Conservation (phyloP, 2,113 vertebrate genomes). For the Bubo scandiacus region DNA sequence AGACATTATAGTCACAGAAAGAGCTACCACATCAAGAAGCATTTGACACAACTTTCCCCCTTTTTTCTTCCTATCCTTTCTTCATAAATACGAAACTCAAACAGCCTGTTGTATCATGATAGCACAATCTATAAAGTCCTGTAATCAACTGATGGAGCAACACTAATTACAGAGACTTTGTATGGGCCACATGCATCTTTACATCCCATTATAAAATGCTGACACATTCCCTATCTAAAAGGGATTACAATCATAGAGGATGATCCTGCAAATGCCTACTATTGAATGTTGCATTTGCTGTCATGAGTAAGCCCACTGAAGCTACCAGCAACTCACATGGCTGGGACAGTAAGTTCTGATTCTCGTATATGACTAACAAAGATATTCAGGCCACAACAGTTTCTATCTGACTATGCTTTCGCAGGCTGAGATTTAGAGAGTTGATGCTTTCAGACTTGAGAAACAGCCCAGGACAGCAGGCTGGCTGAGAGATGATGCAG, state of each 20-base stretch:
- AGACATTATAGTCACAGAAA: not conserved
- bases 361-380: conserved; percentile 17
- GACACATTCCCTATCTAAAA: conserved; percentile 3
- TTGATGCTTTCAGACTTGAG: not conserved
- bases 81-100: not conserved
- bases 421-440: not conserved
- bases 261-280: conserved; percentile 22
- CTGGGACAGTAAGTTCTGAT: conserved; percentile 7
- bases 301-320: conserved; percentile 26
- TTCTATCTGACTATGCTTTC: not conserved
- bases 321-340: conserved; percentile 27
- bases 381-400: not conserved
- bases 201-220: conserved; percentile 34
- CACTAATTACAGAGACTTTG: conserved; percentile 10
- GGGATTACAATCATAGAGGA: conserved; percentile 19
- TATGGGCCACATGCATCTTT: not conserved
- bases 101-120: not conserved
- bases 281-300: conserved; percentile 8
- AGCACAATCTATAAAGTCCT: not conserved
- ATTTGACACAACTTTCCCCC: not conserved
- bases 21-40: not conserved
- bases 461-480: not conserved
- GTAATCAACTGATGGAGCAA: conserved; percentile 21
- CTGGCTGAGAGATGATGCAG: not conserved
- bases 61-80: not conserved